A percentile compares a stretch with the other conserved stretches of the same genome.
These are phyloP conservation scores for Lamellibrachia luymesi DNA, from an alignment of 1,140 invertebrate genomes.

Conservation along the genomic window DNA sequence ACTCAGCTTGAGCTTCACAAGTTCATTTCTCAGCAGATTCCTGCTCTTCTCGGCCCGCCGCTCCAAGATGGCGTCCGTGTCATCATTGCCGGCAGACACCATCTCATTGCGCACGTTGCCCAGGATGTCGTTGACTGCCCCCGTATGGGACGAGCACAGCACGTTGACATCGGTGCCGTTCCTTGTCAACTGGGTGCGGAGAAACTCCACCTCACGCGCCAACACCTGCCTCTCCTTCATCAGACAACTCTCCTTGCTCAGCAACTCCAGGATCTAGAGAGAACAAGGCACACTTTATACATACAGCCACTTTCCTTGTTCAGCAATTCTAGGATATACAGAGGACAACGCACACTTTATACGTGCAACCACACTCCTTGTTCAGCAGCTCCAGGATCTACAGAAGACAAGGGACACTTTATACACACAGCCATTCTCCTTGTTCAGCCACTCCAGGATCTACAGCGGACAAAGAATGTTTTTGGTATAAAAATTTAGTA, in stretches of 20 bases:
- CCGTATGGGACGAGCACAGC: neutral
- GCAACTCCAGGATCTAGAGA: conserved; percentile 44
- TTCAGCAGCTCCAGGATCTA: neutral
- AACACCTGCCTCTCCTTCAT: conserved; percentile 45
- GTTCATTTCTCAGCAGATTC: neutral
- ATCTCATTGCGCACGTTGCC: neutral
- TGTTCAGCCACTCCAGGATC: neutral
- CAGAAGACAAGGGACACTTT: neutral
- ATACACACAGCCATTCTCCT: neutral
- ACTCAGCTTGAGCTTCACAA: neutral
- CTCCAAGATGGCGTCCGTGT: neutral
- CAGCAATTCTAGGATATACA: neutral
- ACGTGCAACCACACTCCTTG: neutral
- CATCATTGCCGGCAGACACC: neutral
- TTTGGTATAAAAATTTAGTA: neutral
- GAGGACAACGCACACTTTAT: neutral
- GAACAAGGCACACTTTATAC: conserved; percentile 6
- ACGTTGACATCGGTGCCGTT: neutral
- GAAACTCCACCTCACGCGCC: conserved; percentile 42
- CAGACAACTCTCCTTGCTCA: conserved; percentile 40
- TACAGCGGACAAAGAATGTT: neutral
- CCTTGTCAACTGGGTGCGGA: neutral
- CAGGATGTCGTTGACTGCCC: neutral
- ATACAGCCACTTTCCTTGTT: neutral
- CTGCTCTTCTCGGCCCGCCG: neutral